These are phyloP conservation scores for Galeopterus variegatus DNA, from an alignment of 2,113 vertebrate genomes.

Conservation along the genomic window DNA sequence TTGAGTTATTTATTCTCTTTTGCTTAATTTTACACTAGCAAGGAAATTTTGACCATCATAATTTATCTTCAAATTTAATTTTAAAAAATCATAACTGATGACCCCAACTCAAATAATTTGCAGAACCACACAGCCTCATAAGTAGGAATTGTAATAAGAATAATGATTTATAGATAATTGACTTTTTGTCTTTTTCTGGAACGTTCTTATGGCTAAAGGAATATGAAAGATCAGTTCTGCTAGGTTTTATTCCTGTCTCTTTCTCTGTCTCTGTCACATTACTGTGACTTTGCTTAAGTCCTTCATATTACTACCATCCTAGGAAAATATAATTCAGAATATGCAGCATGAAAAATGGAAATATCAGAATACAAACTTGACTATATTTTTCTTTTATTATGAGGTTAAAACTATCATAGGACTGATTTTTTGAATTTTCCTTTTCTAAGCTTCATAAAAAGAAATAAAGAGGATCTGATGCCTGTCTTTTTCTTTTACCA, in stretches of 20 bases:
- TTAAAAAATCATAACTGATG: slow-evolving; percentile 39
- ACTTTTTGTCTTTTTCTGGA: slow-evolving; percentile 22
- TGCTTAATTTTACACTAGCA: slow-evolving; percentile 32
- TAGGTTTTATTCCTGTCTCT: not conserved
- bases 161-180: slow-evolving; percentile 48
- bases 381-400: slow-evolving; percentile 21
- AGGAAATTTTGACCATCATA: not conserved
- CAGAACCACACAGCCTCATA: slow-evolving; percentile 31
- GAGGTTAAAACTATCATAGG: not conserved
- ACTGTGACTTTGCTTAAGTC: slow-evolving; percentile 1
- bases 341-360: not conserved
- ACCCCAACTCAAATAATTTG: slow-evolving; percentile 49
- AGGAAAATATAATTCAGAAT: not conserved
- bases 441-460: not conserved
- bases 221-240: not conserved
- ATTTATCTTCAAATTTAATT: slow-evolving; percentile 56
- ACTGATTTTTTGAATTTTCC: not conserved
- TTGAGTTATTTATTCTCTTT: slow-evolving; percentile 56
- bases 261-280: not conserved
- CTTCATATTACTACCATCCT: not conserved
- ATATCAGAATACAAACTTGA: not conserved
- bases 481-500: not conserved
- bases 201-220: slow-evolving; percentile 1
- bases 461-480: not conserved
- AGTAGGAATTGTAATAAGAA: slow-evolving; percentile 52